Conservation (phyloP, 2,113 vertebrate species). For the Agapornis roseicollis region DNA sequence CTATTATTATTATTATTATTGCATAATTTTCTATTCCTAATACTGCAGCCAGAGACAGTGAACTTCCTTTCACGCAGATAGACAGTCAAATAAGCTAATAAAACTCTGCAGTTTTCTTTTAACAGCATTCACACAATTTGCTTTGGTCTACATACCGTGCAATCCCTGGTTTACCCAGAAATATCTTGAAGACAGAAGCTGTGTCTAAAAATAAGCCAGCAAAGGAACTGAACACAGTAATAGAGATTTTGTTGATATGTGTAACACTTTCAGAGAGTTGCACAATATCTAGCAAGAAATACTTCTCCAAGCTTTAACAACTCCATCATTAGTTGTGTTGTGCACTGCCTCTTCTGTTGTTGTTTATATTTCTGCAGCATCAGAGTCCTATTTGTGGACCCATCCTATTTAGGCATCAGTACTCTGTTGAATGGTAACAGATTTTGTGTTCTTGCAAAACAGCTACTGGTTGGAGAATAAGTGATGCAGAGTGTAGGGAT, state of each 20-base stretch:
- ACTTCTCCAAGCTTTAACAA: not conserved
- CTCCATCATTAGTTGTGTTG: not conserved
- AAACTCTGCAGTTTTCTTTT: not conserved
- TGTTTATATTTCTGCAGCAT: not conserved
- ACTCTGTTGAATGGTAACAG: slow-evolving; percentile 36
- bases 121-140: not conserved
- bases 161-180: slow-evolving; percentile 15
- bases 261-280: slow-evolving; percentile 12
- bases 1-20: not conserved
- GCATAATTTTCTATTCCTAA: not conserved
- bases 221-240: not conserved
- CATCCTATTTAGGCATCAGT: not conserved
- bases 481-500: not conserved
- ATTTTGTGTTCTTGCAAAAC: slow-evolving; percentile 48
- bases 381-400: not conserved
- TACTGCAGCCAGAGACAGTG: not conserved
- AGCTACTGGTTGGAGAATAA: slow-evolving; percentile 10
- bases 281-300: not conserved
- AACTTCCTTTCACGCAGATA: not conserved
- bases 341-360: not conserved
- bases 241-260: not conserved
- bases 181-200: slow-evolving; percentile 4
- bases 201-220: slow-evolving; percentile 31
- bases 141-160: slow-evolving; percentile 15
- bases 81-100: not conserved